Base-by-base conservation (phyloP, 2,797 vertebrate species). In the Anniella stebbinsi region DNA sequence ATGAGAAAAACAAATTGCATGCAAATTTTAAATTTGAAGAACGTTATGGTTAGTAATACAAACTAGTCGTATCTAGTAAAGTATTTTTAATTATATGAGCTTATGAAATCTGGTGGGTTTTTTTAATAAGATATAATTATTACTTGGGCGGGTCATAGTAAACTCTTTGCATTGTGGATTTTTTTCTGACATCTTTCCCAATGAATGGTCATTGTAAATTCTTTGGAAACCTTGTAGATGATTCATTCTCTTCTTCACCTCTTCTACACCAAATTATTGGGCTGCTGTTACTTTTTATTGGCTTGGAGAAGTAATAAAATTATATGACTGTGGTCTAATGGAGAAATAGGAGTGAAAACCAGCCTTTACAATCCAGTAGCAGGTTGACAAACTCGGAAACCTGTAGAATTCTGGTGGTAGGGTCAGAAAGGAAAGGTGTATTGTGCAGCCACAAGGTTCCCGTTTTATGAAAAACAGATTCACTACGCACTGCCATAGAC, bases 21-120 rank as follows among this genome's bases (percentile, higher is more conserved):
- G 7, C 72, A 63, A 87, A 17, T n/a, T 69, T 88, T 82, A 15
- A 63, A 48, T 82, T 38, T 75, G 30, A 45, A 38, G 2, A 63
- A 4, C n/a, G 85, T 5, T 72, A 84, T 80, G 0, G 2, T 91
- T 92, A 88, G 80, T 89, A 30, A 1, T 54, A 72, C 45, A 80
- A 89, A 25, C 57, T 48, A 57, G 0, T 67, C 90, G 85, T 86
- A 6, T 90, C 76, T 57, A 73, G 25, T 88, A 88, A 51, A 87
- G 30, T 3, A 86, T 57, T 94, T 69, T 60, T 0, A 0, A 25
- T 87, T 48, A 81, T 0, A 9, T 69, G 1, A 8, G 72, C 17
- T 92, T 33, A 28, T 33, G 69, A 87, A 84, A 41, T 78, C 38
- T 69, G 17, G 30, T 76, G 66, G 21, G 33, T 77, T 92, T 80